Evolutionary conservation across 2,797 vertebrate species (phyloP), one percentile per base, ranked within the genome.

Genomic region (Danio tinwini): DNA sequence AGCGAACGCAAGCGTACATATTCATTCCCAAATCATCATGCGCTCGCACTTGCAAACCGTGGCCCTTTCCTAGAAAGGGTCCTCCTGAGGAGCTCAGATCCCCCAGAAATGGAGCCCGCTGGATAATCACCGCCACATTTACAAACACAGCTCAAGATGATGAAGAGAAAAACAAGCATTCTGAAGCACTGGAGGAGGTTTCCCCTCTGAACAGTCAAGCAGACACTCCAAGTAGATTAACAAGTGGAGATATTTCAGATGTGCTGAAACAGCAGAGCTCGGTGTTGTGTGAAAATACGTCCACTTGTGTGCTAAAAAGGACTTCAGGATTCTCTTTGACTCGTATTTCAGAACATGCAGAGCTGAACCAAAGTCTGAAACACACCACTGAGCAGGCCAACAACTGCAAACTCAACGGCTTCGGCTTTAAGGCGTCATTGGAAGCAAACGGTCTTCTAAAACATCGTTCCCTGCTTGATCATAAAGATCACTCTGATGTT

Each of bases 1-100:
- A 92, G 76, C 91, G 94, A 87, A 91, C 88, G 3, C 90, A 81
- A 59, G 64, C 61, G 17, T 92, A 91, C 69, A 11, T 59, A 1
- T 74, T 49, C 47, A 73, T 80, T 71, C 53, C 7, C 0, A 0
- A 0, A 5, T 69, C 45, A 40, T 92, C 91, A 6, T 95, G 94
- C 76, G 92, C 94, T 10, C 93, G 94, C 67, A 90, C 93, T 5
- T 86, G 81, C 79, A 87, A 88, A 64, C 1, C 84, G 0, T 94
- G 93, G 94, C 94, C 94, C 9, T 93, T 94, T 39, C 69, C 75
- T 8, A 82, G 88, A 64, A 70, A 19, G 0, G 14, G 9, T 1
- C 47, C 10, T 9, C 73, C 69, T 3, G 7, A n/a, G 5, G 45
- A 81, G 58, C 19, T 83, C 14, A 72, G 40, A 49, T 13, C 53